These are phyloP conservation scores for Botia kubotai DNA, from an alignment of 2,797 vertebrate species.

Conservation along the genomic window DNA sequence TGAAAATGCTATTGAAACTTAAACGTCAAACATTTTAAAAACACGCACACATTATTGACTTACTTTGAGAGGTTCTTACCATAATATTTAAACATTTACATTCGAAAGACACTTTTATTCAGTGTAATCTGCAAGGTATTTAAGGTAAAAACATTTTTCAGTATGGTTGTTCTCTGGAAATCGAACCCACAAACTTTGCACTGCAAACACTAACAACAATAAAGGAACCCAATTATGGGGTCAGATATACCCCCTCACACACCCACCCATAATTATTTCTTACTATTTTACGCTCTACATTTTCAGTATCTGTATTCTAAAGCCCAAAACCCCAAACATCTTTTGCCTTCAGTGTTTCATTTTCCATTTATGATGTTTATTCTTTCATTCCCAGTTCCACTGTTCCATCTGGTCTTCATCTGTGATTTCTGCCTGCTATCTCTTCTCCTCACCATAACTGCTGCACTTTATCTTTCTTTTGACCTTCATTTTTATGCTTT, in stretches of 20 bases:
- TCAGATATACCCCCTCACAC: background rate
- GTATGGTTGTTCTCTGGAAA: too few species aligned
- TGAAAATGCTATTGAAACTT: background rate
- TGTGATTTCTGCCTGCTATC: conserved; percentile 56
- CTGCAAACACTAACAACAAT: too few species aligned
- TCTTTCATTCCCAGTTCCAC: conserved; percentile 56
- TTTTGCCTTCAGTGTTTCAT: conserved; percentile 44
- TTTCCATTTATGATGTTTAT: conserved; percentile 56
- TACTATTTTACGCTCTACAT: conserved; percentile 41
- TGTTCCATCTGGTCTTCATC: conserved; percentile 57
- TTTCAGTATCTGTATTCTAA: background rate
- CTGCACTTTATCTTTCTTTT: conserved; percentile 30
- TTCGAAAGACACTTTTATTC: too few species aligned
- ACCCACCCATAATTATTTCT: background rate
- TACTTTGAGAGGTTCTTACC: background rate
- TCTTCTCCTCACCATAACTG: conserved; percentile 9
- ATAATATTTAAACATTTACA: too few species aligned
- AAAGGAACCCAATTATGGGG: background rate
- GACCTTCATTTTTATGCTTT: conserved; percentile 56
- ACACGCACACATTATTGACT: background rate
- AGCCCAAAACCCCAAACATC: conserved; percentile 17
- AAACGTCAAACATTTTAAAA: background rate
- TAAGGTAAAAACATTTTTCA: too few species aligned
- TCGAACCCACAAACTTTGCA: too few species aligned
- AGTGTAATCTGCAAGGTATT: too few species aligned